Conservation (phyloP, 2,888 invertebrate genomes). For the Trachelus troglodyta region DNA sequence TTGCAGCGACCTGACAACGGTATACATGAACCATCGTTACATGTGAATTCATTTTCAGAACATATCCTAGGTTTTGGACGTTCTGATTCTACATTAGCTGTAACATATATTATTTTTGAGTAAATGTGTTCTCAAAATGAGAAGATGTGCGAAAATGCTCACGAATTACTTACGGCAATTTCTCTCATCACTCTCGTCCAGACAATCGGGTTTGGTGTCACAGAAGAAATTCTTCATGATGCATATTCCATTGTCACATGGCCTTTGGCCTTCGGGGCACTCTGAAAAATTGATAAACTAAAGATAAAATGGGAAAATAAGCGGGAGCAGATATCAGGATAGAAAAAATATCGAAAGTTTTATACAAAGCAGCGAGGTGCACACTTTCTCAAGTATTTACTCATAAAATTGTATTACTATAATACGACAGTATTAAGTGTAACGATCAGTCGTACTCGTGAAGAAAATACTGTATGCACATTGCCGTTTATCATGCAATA, state of each 20-base stretch:
- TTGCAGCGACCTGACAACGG: conserved; percentile 68
- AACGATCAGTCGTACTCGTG: not conserved
- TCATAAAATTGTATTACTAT: not conserved
- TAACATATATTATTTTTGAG: not conserved
- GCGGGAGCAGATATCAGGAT: not conserved
- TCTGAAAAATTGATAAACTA: conserved; percentile 33
- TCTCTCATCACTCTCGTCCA: conserved; percentile 73
- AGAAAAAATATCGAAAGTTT: conserved; percentile 6
- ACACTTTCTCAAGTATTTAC: conserved; percentile 12
- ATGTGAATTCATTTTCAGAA: conserved; percentile 67
- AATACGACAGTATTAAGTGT: not conserved
- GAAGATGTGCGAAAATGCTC: too few species aligned
- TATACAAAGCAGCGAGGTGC: conserved; percentile 29
- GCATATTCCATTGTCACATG: conserved; percentile 71
- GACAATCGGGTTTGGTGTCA: conserved; percentile 72
- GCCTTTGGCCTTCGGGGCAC: conserved; percentile 67
- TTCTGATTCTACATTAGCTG: not conserved
- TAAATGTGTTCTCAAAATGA: too few species aligned
- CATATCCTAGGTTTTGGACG: conserved; percentile 45
- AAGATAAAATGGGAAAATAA: not conserved
- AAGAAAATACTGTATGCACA: conserved; percentile 33
- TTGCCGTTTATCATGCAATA: conserved; percentile 39
- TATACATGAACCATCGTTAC: conserved; percentile 70
- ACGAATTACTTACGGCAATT: conserved; percentile 68
- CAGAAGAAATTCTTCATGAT: conserved; percentile 71